Base-by-base conservation (phyloP, 2,888 invertebrate genomes). In the Troides oblongomaculatus region DNA sequence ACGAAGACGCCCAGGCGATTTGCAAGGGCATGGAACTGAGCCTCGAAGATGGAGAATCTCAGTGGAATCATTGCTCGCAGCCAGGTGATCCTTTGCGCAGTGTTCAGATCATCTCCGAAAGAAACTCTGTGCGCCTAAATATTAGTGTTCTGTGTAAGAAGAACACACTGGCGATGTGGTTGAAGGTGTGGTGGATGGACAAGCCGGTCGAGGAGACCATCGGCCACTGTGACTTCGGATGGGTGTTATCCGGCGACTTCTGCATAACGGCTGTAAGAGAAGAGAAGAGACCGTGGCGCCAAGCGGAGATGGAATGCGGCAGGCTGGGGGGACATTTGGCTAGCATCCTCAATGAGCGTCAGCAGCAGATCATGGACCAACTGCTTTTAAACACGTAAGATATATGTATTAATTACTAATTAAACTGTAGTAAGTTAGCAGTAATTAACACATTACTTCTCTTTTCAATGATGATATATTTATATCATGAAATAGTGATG, bases 171-270 rank as follows among this genome's bases (percentile, higher is more conserved):
- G 86, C 92, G 6, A 93, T 94, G 87, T 93, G 93, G 86, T 76
- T 95, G 75, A 93, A 93, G 74, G 93, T 95, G 70, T 93, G 93
- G 84, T 95, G 95, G 89, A 93, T 93, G 83, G 95, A 95, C 63
- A 94, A 94, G 75, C 92, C 94, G 1, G 85, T 95, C 4, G 92
- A 93, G 7, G 94, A 94, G 36, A 84, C 95, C 2, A 94, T 95
- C 36, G 94, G 94, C 0, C 93, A 93, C 74, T 96, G 96, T 83
- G 95, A 94, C 62, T 96, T 95, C 75, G 95, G 95, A 0, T 96
- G 96, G 95, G 94, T 96, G 71, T 87, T 94, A 4, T 89, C 95
- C 71, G 93, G 94, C 63, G 94, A 95, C 75, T 95, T 95, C 82
- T 96, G 96, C 80, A 92, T 96, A 77, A 85, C 94, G 68, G 94